Evolutionary conservation across 2,888 invertebrate genomes (phyloP).

Genomic region (Mythimna ferrago): DNA sequence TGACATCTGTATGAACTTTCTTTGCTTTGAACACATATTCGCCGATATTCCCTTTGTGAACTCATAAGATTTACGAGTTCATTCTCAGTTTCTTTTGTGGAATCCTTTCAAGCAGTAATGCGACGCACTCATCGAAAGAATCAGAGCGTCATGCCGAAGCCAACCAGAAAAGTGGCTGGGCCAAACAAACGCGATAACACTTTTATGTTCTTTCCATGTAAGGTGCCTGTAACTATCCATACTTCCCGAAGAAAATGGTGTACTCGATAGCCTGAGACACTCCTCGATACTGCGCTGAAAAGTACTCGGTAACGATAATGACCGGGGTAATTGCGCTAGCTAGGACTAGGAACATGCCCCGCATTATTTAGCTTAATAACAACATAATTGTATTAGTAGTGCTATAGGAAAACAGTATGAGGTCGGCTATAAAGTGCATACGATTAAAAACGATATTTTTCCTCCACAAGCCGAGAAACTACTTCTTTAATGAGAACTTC

Average conservation of each 20-base stretch:
- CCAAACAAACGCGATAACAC: slow-evolving; percentile 59
- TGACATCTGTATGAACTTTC: slow-evolving; percentile 38
- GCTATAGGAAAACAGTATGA: slow-evolving; percentile 61
- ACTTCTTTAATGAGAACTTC: slow-evolving; percentile 56
- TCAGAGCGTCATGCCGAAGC: slow-evolving; percentile 62
- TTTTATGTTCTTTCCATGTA: slow-evolving; percentile 64
- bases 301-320: slow-evolving; percentile 67
- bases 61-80: slow-evolving; percentile 63
- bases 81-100: slow-evolving; percentile 53
- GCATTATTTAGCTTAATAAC: slow-evolving; percentile 67
- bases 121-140: slow-evolving; percentile 61
- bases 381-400: slow-evolving; percentile 53
- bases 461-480: slow-evolving; percentile 45
- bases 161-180: slow-evolving; percentile 66
- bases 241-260: slow-evolving; percentile 64
- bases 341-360: slow-evolving; percentile 60
- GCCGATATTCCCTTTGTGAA: slow-evolving; percentile 59
- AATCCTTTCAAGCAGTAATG: slow-evolving; percentile 67
- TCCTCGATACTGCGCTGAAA: slow-evolving; percentile 66
- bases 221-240: slow-evolving; percentile 66
- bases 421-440: slow-evolving; percentile 53
- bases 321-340: slow-evolving; percentile 44
- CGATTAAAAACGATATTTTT: slow-evolving; percentile 57
- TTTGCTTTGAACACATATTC: slow-evolving; percentile 34
- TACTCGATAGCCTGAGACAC: slow-evolving; percentile 65